Percentiles rank a stretch among this genome's conserved stretches.
Conservation (phyloP, 2,888 invertebrate genomes). For the Oxytorus armatus region DNA sequence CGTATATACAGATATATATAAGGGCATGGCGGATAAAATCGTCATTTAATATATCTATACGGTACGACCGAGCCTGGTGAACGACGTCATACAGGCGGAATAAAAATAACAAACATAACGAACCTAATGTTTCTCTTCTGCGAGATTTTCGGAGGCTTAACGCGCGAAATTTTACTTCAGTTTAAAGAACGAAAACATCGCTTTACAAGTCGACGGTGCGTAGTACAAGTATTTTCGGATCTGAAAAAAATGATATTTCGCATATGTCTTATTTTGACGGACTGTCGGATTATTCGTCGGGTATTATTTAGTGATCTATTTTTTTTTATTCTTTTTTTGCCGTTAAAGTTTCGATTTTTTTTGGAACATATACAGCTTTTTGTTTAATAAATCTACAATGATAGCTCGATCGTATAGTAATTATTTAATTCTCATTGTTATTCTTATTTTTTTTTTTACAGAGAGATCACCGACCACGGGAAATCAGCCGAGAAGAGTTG, state of each 20-base stretch:
- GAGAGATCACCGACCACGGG: conserved; percentile 80
- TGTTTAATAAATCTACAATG: too few species aligned
- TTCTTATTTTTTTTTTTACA: conserved; percentile 59
- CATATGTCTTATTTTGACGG: too few species aligned
- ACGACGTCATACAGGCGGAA: conserved; percentile 31
- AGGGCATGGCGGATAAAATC: conserved; percentile 18
- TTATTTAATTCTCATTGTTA: conserved; percentile 13
- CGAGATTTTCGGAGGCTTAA: conserved; percentile 31
- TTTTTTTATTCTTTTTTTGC: too few species aligned
- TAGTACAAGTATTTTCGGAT: conserved; percentile 12
- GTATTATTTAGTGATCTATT: too few species aligned
- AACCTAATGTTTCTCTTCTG: conserved; percentile 28
- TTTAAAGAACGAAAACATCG: conserved; percentile 29
- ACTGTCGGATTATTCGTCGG: too few species aligned
- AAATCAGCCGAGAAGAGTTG: conserved; percentile 78
- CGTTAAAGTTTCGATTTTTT: too few species aligned
- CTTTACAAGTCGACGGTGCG: conserved; percentile 17
- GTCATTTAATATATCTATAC: conserved; percentile 31
- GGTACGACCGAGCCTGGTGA: conserved; percentile 18
- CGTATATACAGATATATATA: neutral
- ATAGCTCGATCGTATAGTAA: too few species aligned
- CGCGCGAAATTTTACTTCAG: conserved; percentile 12
- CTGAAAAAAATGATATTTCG: too few species aligned
- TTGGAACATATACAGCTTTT: too few species aligned
- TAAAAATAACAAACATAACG: conserved; percentile 43